These are phyloP conservation scores for Bothrops jararaca DNA, from an alignment of 2,113 vertebrate genomes.

Conservation along the genomic window DNA sequence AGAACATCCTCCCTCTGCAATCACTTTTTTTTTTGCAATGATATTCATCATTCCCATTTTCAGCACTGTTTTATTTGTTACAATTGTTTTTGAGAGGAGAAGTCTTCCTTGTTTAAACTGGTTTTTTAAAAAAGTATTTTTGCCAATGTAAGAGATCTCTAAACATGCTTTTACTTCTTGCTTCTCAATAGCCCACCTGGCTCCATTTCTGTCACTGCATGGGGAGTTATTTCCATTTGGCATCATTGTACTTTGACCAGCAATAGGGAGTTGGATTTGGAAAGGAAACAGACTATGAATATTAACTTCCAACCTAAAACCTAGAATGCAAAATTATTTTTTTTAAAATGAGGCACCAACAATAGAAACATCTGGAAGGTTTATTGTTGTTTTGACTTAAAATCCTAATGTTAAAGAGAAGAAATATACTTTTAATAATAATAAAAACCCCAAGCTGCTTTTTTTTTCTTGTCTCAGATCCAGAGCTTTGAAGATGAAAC, in stretches of 20 bases:
- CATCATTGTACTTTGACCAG: neutral
- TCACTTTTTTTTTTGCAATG: neutral
- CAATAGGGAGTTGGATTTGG: neutral
- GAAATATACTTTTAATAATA: neutral
- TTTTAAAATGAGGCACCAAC: neutral
- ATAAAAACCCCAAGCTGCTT: slow-evolving; percentile 7
- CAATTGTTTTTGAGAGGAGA: neutral
- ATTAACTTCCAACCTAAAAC: neutral
- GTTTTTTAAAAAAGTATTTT: neutral
- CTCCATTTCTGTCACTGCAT: neutral
- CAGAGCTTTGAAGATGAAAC: slow-evolving; percentile 70
- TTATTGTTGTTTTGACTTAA: slow-evolving; percentile 13
- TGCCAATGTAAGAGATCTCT: neutral
- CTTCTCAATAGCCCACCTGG: neutral
- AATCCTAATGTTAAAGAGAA: slow-evolving; percentile 2
- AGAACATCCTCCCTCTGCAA: neutral
- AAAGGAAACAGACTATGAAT: neutral
- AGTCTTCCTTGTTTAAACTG: neutral
- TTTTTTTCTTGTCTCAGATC: slow-evolving; percentile 49
- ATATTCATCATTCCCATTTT: neutral
- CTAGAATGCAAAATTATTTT: neutral
- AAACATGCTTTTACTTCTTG: neutral
- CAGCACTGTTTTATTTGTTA: neutral
- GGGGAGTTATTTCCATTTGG: neutral
- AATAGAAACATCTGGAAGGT: slow-evolving; percentile 8